Evolutionary conservation across 1,140 invertebrate species (phyloP).

Genomic region (Lineus longissimus): DNA sequence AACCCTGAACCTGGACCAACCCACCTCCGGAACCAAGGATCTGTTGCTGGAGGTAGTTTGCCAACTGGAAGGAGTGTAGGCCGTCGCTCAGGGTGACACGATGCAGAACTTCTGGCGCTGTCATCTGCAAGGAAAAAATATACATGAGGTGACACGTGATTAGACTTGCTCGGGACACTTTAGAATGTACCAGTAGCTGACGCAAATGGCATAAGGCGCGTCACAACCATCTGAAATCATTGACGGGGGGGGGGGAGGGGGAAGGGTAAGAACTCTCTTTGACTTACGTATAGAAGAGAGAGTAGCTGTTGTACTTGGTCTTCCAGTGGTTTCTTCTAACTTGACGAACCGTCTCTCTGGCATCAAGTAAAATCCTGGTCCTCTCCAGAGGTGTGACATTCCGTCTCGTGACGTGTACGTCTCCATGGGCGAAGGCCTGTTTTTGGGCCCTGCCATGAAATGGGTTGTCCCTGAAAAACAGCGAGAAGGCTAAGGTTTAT

Average conservation of each 20-base stretch:
- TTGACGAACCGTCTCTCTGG: conserved; percentile 28
- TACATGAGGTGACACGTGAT: conserved; percentile 22
- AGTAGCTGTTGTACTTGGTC: not conserved
- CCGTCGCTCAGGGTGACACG: not conserved
- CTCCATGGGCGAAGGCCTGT: not conserved
- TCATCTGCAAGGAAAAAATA: conserved; percentile 33
- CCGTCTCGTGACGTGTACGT: conserved; percentile 24
- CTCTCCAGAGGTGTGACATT: conserved; percentile 36
- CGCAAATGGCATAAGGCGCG: too few species aligned
- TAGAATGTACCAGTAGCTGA: conserved; percentile 16
- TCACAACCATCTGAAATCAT: too few species aligned
- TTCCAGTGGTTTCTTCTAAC: not conserved
- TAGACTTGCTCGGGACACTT: not conserved
- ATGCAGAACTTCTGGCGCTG: conserved; percentile 31
- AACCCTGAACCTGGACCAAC: conserved; percentile 26
- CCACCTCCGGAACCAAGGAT: conserved; percentile 35
- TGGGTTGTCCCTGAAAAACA: not conserved
- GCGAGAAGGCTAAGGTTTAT: too few species aligned
- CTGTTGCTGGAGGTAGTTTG: conserved; percentile 30
- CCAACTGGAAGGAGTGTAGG: not conserved
- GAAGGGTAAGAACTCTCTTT: too few species aligned
- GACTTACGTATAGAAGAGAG: too few species aligned
- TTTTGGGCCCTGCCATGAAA: not conserved
- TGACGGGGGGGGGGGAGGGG: too few species aligned
- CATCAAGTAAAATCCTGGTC: conserved; percentile 44